phyloP scores from a whole-genome alignment of 2,888 invertebrate species.

The Petrophora chlorosata region DNA sequence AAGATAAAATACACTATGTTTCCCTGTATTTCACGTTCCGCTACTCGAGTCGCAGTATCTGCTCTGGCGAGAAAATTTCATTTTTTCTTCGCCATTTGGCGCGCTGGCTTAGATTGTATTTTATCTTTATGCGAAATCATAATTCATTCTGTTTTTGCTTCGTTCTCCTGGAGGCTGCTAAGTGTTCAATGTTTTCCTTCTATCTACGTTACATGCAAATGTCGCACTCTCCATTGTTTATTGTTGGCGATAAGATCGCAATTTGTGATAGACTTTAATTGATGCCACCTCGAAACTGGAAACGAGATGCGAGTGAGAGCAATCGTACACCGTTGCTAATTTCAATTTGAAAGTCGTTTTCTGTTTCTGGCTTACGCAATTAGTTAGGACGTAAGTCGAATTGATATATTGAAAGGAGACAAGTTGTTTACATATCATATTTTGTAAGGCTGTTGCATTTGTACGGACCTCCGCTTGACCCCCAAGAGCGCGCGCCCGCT shows the following conservation, averaged over 20 bases:
- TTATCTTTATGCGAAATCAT: slow-evolving; percentile 82
- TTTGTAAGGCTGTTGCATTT: slow-evolving; percentile 61
- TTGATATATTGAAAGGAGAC: slow-evolving; percentile 51
- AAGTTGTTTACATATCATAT: slow-evolving; percentile 68
- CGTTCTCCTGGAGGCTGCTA: slow-evolving; percentile 59
- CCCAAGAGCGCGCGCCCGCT: slow-evolving; percentile 70
- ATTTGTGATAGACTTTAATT: slow-evolving; percentile 58
- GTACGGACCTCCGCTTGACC: slow-evolving; percentile 63
- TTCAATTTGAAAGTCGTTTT: slow-evolving; percentile 24
- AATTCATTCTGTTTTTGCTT: slow-evolving; percentile 78
- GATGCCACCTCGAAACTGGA: slow-evolving; percentile 39
- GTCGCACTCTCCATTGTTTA: slow-evolving; percentile 66
- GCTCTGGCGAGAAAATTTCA: slow-evolving; percentile 68
- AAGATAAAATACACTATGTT: slow-evolving; percentile 43
- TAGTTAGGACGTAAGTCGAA: slow-evolving; percentile 33
- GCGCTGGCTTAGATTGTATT: slow-evolving; percentile 78
- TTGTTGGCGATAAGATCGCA: slow-evolving; percentile 61
- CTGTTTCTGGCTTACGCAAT: slow-evolving; percentile 17
- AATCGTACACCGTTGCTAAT: slow-evolving; percentile 21
- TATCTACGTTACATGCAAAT: slow-evolving; percentile 67
- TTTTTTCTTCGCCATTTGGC: slow-evolving; percentile 78
- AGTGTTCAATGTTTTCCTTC: slow-evolving; percentile 70
- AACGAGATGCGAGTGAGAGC: slow-evolving; percentile 25
- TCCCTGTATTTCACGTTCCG: slow-evolving; percentile 60
- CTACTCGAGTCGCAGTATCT: slow-evolving; percentile 57